Evolutionary conservation across 2,888 invertebrate species (phyloP).

Genomic region (Nemotelus nigrinus): DNA sequence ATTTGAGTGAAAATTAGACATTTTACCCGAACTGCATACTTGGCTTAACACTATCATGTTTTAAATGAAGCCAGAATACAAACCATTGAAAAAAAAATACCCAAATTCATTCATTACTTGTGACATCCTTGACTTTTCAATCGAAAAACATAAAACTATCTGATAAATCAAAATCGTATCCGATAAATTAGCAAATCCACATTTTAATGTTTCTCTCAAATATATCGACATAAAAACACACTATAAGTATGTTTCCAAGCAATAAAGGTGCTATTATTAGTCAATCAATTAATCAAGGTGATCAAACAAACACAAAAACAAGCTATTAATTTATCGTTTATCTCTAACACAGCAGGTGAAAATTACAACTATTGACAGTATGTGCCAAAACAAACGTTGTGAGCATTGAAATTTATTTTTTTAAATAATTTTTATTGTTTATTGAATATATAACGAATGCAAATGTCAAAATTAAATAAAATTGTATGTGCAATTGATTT

Average conservation of each 20-base stretch:
- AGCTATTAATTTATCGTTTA: slow-evolving; percentile 29
- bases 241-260: too few relatives aligned
- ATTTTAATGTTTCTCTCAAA: slow-evolving; percentile 32
- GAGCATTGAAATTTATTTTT: not conserved
- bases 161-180: not conserved
- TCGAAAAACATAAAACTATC: too few relatives aligned
- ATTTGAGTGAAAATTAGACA: too few relatives aligned
- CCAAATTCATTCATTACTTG: too few relatives aligned
- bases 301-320: slow-evolving; percentile 1
- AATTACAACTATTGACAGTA: not conserved
- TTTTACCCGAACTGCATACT: too few relatives aligned
- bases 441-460: too few relatives aligned
- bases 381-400: not conserved
- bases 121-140: too few relatives aligned
- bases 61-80: too few relatives aligned
- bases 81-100: too few relatives aligned
- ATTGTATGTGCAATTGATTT: too few relatives aligned
- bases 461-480: too few relatives aligned
- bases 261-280: slow-evolving; percentile 37
- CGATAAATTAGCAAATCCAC: slow-evolving; percentile 36
- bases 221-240: not conserved
- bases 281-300: slow-evolving; percentile 33
- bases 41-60: too few relatives aligned
- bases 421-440: not conserved
- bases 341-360: slow-evolving; percentile 37